These are phyloP conservation scores for Lepidotrigona ventralis DNA, from an alignment of 1,140 invertebrate species.

Conservation along the genomic window DNA sequence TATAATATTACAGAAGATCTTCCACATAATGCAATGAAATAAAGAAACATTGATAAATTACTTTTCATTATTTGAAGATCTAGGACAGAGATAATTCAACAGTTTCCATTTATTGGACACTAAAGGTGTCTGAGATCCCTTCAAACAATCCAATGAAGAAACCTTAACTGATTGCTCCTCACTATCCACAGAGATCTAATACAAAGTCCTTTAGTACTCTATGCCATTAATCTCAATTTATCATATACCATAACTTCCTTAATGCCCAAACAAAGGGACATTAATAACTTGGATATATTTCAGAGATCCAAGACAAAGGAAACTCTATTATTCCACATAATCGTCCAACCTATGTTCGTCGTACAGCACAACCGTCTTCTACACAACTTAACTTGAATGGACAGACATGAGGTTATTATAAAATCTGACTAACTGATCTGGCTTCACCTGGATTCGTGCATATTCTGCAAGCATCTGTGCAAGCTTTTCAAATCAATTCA, in stretches of 20 bases:
- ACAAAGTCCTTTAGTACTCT: neutral
- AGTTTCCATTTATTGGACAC: neutral
- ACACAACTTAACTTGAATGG: neutral
- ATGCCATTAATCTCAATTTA: neutral
- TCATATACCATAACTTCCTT: neutral
- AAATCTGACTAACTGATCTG: neutral
- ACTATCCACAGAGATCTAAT: neutral
- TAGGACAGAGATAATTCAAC: neutral
- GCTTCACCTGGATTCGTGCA: accelerated
- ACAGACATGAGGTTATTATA: neutral
- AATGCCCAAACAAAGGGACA: neutral
- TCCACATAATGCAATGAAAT: too few relatives aligned
- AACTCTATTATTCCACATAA: neutral
- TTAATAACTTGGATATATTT: neutral
- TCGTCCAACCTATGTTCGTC: neutral
- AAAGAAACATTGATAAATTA: too few relatives aligned
- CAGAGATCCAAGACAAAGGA: neutral
- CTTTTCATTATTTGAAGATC: neutral
- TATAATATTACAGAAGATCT: too few relatives aligned
- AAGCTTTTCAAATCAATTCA: neutral
- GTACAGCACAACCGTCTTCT: neutral
- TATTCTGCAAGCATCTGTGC: neutral
- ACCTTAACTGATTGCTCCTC: neutral
- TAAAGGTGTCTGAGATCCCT: neutral
- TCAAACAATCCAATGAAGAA: neutral